A percentile compares a stretch with the other conserved stretches of the same genome.
Evolutionary conservation across 2,888 invertebrate species (phyloP).

Genomic region (Epinotia demarniana): DNA sequence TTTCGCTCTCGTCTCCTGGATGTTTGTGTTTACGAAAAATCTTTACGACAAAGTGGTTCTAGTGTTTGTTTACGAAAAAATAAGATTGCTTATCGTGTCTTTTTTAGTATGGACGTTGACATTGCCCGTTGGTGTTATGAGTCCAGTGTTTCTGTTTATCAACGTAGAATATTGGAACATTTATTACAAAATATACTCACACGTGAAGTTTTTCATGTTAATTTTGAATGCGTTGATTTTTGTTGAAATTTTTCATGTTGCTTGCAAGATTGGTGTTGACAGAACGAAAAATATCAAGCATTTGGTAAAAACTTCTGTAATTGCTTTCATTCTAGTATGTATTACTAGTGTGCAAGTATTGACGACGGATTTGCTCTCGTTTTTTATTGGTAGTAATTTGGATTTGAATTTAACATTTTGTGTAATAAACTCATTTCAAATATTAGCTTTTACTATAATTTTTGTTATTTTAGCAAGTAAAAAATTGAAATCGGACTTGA

Average conservation of each 20-base stretch:
- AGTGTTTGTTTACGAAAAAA: constrained; percentile 58
- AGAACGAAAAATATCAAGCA: constrained; percentile 50
- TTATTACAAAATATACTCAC: constrained; percentile 56
- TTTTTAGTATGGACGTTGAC: constrained; percentile 58
- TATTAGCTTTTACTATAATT: constrained; percentile 53
- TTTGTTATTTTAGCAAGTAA: constrained; percentile 52
- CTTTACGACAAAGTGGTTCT: constrained; percentile 68
- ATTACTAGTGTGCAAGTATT: constrained; percentile 67
- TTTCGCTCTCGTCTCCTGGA: constrained; percentile 63
- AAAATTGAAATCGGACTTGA: constrained; percentile 43
- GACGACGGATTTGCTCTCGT: constrained; percentile 57
- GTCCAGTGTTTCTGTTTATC: constrained; percentile 47
- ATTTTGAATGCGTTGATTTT: constrained; percentile 62
- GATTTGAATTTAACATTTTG: constrained; percentile 51
- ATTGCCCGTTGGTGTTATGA: constrained; percentile 59
- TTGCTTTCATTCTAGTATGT: constrained; percentile 62
- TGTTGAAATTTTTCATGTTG: constrained; percentile 61
- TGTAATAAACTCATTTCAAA: constrained; percentile 60
- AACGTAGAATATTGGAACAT: constrained; percentile 46
- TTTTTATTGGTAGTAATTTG: constrained; percentile 45
- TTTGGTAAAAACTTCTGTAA: constrained; percentile 54
- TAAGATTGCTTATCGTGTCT: constrained; percentile 53
- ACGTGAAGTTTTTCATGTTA: constrained; percentile 61
- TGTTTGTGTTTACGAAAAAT: constrained; percentile 70
- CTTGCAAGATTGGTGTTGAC: constrained; percentile 48